Evolutionary conservation across 2,797 vertebrate genomes (phyloP).

Genomic region (Sebastiscus tertius): DNA sequence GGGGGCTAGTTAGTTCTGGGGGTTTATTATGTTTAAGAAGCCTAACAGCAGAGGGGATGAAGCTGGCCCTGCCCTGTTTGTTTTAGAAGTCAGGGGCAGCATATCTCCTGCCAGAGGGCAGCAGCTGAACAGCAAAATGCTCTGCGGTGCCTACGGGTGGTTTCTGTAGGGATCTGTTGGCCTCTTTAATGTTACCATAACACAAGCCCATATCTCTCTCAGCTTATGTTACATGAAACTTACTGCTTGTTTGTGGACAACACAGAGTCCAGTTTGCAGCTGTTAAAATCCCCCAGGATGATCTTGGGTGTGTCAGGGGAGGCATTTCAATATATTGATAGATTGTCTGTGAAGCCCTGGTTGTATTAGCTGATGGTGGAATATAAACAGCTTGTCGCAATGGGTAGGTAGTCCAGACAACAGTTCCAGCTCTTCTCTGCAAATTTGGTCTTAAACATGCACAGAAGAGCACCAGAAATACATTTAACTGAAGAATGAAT

Average conservation of each 20-base stretch:
- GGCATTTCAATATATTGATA: no score
- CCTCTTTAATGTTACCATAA: background rate
- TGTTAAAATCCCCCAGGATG: background rate
- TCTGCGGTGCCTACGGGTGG: background rate
- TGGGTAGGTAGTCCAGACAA: background rate
- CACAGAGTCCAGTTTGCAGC: background rate
- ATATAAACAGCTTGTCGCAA: background rate
- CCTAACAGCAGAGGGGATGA: background rate
- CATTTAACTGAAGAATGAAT: background rate
- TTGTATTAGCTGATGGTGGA: background rate
- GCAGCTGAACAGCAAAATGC: no score
- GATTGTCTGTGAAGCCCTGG: background rate
- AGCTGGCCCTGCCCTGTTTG: background rate
- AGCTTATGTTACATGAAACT: background rate
- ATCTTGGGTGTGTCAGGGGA: background rate
- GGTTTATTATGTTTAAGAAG: background rate
- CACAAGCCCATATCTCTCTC: background rate
- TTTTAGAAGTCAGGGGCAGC: background rate
- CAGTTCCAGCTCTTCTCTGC: background rate
- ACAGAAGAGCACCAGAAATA: background rate
- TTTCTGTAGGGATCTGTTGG: background rate
- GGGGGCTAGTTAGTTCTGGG: background rate
- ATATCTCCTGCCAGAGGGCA: background rate
- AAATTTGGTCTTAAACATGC: background rate
- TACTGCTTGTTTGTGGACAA: background rate